Evolutionary conservation across 2,797 vertebrate species (phyloP), one percentile per base, ranked within the genome.

Genomic region (Phataginus tricuspis): DNA sequence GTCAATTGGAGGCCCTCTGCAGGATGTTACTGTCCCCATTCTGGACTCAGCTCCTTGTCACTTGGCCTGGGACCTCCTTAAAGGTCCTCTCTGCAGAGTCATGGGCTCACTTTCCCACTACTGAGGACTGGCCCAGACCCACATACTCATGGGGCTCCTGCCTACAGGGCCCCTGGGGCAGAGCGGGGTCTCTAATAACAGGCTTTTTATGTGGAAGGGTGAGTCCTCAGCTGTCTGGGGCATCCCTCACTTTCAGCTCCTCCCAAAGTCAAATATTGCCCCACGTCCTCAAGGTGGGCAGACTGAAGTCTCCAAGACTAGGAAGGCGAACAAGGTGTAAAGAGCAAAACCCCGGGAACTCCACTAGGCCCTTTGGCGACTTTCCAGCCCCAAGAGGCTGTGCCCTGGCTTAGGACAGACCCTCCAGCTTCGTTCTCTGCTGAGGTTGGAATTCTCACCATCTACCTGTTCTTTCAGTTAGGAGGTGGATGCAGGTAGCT

Each of bases 81-180:
- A 12, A 29, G 53, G 2, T 39, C n/a, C 18, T 82, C 19, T 12
- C 12, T 71, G 15, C 53, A 77, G 23, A 45, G 29, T 34, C 37
- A 14, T 57, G 45, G 23, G 75, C 14, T 53, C 69, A 19, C 45
- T 51, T 45, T 27, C 11, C 74, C 9, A 21, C 29, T 4, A 7
- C 39, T n/a, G 63, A 49, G 77, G 75, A 68, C 51, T 53, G 61
- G 57, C 29, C 42, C 34, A 59, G n/a, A n/a, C n/a, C 18, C 7
- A 0, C 14, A 23, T 37, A 82, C 29, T 45, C 57, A 7, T 19
- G 27, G 90, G 21, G 29, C 27, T 5, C 25, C 2, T 0, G 25
- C 9, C 42, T 19, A 8, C 2, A 0, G 3, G 37, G 53, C 18
- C 6, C 2, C 45, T 3, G 12, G 8, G 64, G 79, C 66, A 51